A percentile compares a stretch with the other conserved stretches of the same genome.
These are phyloP conservation scores for Pteria penguin DNA, from an alignment of 2,888 invertebrate genomes.

Conservation along the genomic window DNA sequence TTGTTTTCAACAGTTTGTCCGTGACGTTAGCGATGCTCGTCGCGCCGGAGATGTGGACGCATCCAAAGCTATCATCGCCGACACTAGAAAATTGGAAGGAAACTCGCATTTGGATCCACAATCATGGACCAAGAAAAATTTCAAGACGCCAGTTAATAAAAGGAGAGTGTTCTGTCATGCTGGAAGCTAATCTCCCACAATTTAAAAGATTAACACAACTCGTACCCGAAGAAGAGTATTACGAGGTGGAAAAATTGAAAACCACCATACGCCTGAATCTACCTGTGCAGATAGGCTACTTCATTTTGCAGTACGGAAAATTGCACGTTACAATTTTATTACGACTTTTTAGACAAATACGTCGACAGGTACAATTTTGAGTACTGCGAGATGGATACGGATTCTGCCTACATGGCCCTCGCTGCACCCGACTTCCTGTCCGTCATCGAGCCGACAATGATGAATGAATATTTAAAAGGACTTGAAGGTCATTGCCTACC, in stretches of 20 bases:
- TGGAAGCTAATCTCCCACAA: too few relatives aligned
- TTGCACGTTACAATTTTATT: slow-evolving; percentile 54
- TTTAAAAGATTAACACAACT: slow-evolving; percentile 39
- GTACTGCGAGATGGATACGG: too few relatives aligned
- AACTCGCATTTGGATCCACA: slow-evolving; percentile 46
- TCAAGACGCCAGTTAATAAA: slow-evolving; percentile 38
- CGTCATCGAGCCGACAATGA: slow-evolving; percentile 38
- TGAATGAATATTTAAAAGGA: background rate
- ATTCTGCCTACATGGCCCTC: too few relatives aligned
- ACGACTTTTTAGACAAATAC: slow-evolving; percentile 47
- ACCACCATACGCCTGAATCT: slow-evolving; percentile 42
- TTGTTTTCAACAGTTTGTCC: slow-evolving; percentile 48
- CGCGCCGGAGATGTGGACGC: slow-evolving; percentile 23
- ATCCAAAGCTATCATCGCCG: slow-evolving; percentile 31
- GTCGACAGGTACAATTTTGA: slow-evolving; percentile 47
- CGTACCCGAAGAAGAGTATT: slow-evolving; percentile 29
- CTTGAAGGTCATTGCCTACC: slow-evolving; percentile 21
- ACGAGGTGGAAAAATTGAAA: slow-evolving; percentile 46
- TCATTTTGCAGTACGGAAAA: slow-evolving; percentile 58
- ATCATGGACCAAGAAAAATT: slow-evolving; percentile 52
- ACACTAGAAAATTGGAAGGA: slow-evolving; percentile 31
- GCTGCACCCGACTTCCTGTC: too few relatives aligned
- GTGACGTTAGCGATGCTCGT: slow-evolving; percentile 34
- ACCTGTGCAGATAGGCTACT: slow-evolving; percentile 54
- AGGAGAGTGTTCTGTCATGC: slow-evolving; percentile 37